Base-by-base conservation (phyloP, 2,797 vertebrate species). In the Pagetopsis macropterus region DNA sequence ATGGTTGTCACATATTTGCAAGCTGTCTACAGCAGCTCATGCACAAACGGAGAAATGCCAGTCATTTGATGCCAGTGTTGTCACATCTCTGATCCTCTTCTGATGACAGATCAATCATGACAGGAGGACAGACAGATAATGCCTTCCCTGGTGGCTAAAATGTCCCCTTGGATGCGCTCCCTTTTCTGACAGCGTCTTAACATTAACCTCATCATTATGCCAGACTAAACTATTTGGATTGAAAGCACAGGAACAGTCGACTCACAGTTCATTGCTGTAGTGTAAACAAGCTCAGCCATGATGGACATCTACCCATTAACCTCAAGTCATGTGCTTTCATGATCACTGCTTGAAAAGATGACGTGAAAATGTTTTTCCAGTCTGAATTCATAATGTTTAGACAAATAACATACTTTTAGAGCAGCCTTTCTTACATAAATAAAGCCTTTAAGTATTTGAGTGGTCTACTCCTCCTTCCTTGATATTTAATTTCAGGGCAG, bases 101-200 rank as follows among this genome's bases (percentile, higher is more conserved):
- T 87, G 86, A 89, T 80, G 65, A 48, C 61, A 65, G 71, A 86
- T 87, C 78, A 57, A 79, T 84, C 51, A 21, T 73, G 86, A 88
- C 85, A 83, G 64, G 65, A 33, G 48, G 51, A 74, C 57, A 77
- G 89, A 78, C 82, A 59, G 81, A 81, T 84, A 78, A 87, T 82
- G 64, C 62, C 62, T 82, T 46, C 65, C 68, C 76, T 62, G 78
- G 70, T 23, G 41, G 82, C 74, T 37, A 51, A 79, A 45, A 62
- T 49, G 68, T 86, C 84, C 65, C 58, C 49, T 75, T 54, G 75
- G 58, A 76, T 87, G 76, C 69, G 62, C 63, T 88, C 70, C 65
- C 78, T 78, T 85, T 81, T 58, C 62, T 83, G 87, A 83, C 72
- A 84, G 37, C 31, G 46, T 82, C 78, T 86, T 75, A 75, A 65